Evolutionary conservation across 2,888 invertebrate genomes (phyloP), one percentile per base, ranked within the genome.

Genomic region (Caenorhabditis auriculariae): DNA sequence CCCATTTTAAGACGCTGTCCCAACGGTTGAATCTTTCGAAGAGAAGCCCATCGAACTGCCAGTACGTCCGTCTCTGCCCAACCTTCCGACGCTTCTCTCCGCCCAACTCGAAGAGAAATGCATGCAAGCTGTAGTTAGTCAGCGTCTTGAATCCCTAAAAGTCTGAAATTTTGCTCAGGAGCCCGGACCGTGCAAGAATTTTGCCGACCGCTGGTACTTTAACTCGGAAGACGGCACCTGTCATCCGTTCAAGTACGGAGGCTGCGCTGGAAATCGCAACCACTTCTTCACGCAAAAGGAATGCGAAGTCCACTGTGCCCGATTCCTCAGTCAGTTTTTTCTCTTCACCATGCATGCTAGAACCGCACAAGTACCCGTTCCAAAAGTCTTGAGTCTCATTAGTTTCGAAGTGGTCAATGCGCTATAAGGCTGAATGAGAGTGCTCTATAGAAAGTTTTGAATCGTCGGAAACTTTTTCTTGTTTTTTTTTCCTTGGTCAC

Each of bases 231-330:
- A 68, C 28, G 75, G 73, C 29, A 61, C 63, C 15, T 81, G 81
- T 53, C 77, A 77, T 44, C 66, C 75, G 23, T 81, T 81, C 75
- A 69, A 71, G 47, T 81, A 82, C 64, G 76, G 76, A 42, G 78
- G 80, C 42, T 80, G 80, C 52, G 76, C 73, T 29, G 78, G 78
- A 38, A 79, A 80, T 60, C 71, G 76, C 23, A 81, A 81, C 53
- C 81, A 81, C 57, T 81, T 81, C 71, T 81, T 75, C 71, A 70
- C 81, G 3, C 66, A 69, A 35, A 69, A 69, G 35, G 81, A 81
- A 60, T 81, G 81, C 61, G 74, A 77, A 55, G 74, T 81, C 37
- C 81, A 81, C 54, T 81, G 81, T 47, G 77, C 75, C 7, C 61
- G 81, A 39, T 81, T 81, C 69, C 53, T 68, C 17, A 64, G 78